Conservation (phyloP, 2,113 vertebrate species). For the Hippocampus barbouri region DNA sequence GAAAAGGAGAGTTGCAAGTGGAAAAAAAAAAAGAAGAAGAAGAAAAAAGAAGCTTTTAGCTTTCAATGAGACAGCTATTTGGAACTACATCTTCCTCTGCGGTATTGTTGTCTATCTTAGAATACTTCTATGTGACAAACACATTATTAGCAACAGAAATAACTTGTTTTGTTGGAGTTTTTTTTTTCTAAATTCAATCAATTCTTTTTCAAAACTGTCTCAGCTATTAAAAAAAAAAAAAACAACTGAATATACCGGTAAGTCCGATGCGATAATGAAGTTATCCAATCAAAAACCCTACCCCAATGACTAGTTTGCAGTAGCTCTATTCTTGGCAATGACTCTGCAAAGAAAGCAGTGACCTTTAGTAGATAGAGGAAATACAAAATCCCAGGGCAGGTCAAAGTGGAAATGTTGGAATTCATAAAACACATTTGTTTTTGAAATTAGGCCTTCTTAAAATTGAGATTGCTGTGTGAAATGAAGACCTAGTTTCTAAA, state of each 20-base stretch:
- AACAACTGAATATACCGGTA: no score
- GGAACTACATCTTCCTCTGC: not conserved
- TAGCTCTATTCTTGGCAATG: constrained; percentile 1
- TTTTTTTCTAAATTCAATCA: no score
- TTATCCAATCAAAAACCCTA: not conserved
- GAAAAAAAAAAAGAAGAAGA: not conserved
- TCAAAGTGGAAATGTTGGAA: not conserved
- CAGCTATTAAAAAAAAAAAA: no score
- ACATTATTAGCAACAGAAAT: not conserved
- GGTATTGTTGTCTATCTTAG: not conserved
- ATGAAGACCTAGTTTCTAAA: constrained; percentile 13
- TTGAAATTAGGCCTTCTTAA: constrained; percentile 7
- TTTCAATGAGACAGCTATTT: no score
- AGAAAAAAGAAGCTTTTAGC: not conserved
- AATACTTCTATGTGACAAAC: not conserved
- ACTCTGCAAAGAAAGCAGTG: not conserved
- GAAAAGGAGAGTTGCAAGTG: not conserved
- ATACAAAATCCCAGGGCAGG: constrained; percentile 10
- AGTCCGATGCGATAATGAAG: no score
- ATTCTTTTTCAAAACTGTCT: no score
- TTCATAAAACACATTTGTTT: constrained; percentile 9
- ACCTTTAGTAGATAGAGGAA: not conserved
- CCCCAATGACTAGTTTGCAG: not conserved
- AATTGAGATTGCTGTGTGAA: constrained; percentile 9
- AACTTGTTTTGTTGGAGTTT: not conserved